phyloP scores from a whole-genome alignment of 2,113 vertebrate species.

The Bubo scandiacus region DNA sequence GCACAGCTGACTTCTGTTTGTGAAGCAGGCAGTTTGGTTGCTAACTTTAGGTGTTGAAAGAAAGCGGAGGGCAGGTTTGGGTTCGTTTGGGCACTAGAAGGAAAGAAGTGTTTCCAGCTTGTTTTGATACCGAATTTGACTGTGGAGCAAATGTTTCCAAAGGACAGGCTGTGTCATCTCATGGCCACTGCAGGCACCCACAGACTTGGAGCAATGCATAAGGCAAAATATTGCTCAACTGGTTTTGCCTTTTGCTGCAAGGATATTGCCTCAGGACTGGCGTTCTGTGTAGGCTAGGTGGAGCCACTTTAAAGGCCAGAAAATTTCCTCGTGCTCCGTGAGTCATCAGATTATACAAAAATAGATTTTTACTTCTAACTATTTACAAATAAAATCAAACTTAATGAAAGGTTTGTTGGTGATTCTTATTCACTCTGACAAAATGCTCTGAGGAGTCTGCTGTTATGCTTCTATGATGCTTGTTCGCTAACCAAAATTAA shows the following conservation, averaged over 20 bases:
- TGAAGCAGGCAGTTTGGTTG: not conserved
- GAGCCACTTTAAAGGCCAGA: not conserved
- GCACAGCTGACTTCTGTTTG: not conserved
- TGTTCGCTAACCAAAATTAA: not conserved
- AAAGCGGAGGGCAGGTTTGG: not conserved
- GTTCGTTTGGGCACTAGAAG: not conserved
- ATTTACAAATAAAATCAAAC: conserved; percentile 51
- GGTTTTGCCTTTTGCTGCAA: not conserved
- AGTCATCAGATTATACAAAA: conserved; percentile 27
- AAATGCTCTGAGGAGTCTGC: not conserved
- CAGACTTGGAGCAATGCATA: not conserved
- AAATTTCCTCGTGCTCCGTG: conserved; percentile 10
- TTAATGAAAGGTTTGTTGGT: not conserved
- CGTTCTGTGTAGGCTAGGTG: not conserved
- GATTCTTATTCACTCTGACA: not conserved
- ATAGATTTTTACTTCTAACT: conserved; percentile 35
- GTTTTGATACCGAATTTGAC: not conserved
- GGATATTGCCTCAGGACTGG: not conserved
- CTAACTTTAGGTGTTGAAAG: not conserved
- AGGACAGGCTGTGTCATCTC: not conserved
- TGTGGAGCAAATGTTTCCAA: not conserved
- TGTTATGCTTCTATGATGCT: not conserved
- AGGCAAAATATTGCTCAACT: not conserved
- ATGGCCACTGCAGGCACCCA: not conserved
- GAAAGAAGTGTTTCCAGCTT: not conserved